Percentiles rank a stretch among this genome's conserved stretches.
These are phyloP conservation scores for Aphyosemion australe DNA, from an alignment of 2,113 vertebrate species.

Conservation along the genomic window DNA sequence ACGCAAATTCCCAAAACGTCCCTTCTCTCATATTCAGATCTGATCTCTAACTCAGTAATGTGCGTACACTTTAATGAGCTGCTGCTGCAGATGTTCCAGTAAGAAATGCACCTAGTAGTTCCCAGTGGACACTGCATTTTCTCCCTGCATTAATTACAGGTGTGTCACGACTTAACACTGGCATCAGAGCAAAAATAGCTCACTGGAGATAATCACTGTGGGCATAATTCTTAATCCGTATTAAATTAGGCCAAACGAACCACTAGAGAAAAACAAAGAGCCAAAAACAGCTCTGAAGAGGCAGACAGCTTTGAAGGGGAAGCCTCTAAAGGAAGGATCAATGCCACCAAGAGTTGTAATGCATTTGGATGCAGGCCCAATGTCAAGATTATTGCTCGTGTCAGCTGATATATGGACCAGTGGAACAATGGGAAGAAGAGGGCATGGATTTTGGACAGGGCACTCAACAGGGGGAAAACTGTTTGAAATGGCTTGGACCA, in stretches of 20 bases:
- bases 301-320: constrained; percentile 58
- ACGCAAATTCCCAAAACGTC: too few relatives aligned
- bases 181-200: constrained; percentile 23
- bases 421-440: constrained; percentile 70
- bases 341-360: constrained; percentile 74
- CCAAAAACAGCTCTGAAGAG: constrained; percentile 48
- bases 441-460: constrained; percentile 59
- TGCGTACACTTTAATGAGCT: constrained; percentile 4
- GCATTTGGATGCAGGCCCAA: constrained; percentile 73
- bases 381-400: constrained; percentile 74
- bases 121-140: constrained; percentile 45
- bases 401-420: constrained; percentile 74
- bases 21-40: too few relatives aligned
- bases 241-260: constrained; percentile 17
- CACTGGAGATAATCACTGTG: constrained; percentile 19
- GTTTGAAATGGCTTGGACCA: constrained; percentile 35
- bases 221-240: constrained; percentile 28
- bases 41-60: too few relatives aligned
- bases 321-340: constrained; percentile 72
- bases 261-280: constrained; percentile 19
- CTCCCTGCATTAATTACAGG: constrained; percentile 65
- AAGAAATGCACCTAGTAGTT: constrained; percentile 61
- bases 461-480: constrained; percentile 62
- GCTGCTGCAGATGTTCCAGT: constrained; percentile 48
- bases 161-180: constrained; percentile 52